A percentile compares a stretch with the other conserved stretches of the same genome.
Evolutionary conservation across 2,113 vertebrate species (phyloP).

Genomic region (Cathartes aura): DNA sequence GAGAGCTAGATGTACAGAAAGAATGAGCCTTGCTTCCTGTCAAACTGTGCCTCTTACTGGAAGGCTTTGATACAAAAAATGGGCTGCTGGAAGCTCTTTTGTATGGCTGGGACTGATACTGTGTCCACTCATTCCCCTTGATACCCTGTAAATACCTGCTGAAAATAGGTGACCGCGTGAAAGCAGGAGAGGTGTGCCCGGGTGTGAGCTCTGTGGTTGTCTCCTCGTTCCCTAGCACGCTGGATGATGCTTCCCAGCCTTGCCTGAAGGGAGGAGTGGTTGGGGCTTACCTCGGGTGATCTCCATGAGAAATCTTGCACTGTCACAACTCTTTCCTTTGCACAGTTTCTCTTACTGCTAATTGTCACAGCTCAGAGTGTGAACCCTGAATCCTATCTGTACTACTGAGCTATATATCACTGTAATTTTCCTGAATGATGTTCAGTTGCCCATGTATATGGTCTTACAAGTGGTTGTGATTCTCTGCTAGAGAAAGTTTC

Average conservation of each 20-base stretch:
- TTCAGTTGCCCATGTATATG: not conserved
- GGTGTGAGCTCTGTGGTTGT: not conserved
- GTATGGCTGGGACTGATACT: not conserved
- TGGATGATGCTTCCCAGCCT: not conserved
- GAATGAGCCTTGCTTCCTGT: not conserved
- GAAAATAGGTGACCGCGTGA: not conserved
- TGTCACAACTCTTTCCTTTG: not conserved
- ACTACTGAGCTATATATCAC: not conserved
- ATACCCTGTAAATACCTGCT: not conserved
- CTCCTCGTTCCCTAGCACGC: not conserved
- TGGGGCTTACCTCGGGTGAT: not conserved
- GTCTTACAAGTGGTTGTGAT: not conserved
- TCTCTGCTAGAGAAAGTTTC: not conserved
- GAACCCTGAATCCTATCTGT: not conserved
- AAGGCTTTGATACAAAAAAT: not conserved
- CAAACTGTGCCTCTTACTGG: not conserved
- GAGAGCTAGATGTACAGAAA: not conserved
- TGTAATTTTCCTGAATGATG: not conserved
- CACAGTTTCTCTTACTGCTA: not conserved
- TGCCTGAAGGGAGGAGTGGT: not conserved
- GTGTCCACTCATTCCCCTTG: not conserved
- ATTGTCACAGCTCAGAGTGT: not conserved
- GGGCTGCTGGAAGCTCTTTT: not conserved
- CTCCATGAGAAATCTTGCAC: not conserved
- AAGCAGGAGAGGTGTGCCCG: not conserved